Percentiles rank a stretch among this genome's conserved stretches.
Conservation (phyloP, 2,797 vertebrate genomes). For the Pempheris klunzingeri region DNA sequence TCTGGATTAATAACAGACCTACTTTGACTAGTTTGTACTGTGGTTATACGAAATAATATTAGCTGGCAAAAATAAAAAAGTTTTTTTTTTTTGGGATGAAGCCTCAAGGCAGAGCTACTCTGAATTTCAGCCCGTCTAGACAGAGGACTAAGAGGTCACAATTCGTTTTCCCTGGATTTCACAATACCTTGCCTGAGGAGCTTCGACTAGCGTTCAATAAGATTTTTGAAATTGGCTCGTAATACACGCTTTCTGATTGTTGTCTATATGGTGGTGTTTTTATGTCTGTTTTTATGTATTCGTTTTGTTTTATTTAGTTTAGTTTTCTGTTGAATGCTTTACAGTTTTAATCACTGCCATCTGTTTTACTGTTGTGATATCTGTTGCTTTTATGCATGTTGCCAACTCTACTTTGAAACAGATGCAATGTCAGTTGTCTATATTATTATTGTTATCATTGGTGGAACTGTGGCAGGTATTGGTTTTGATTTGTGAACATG, state of each 20-base stretch:
- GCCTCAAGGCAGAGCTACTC: constrained; percentile 6
- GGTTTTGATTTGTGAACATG: neutral
- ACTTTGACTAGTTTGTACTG: neutral
- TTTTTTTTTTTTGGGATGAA: neutral
- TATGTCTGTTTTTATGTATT: constrained; percentile 19
- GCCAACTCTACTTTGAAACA: neutral
- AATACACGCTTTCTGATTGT: neutral
- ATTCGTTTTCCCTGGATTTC: neutral
- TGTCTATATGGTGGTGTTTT: constrained; percentile 14
- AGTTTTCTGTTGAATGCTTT: constrained; percentile 17
- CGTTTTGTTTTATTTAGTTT: constrained; percentile 6
- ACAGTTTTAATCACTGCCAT: constrained; percentile 13
- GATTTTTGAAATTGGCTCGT: constrained; percentile 16
- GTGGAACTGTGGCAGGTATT: no score
- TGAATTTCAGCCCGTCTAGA: constrained; percentile 13
- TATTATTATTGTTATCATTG: neutral
- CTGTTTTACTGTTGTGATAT: neutral
- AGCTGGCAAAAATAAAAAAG: neutral
- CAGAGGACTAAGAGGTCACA: neutral
- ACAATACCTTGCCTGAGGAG: constrained; percentile 12
- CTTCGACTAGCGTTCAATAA: constrained; percentile 9
- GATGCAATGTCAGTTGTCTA: neutral
- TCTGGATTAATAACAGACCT: neutral
- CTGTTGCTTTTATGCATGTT: neutral
- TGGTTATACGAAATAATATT: neutral